phyloP scores from a whole-genome alignment of 2,888 invertebrate genomes.

The Tetrapedia diversipes region DNA sequence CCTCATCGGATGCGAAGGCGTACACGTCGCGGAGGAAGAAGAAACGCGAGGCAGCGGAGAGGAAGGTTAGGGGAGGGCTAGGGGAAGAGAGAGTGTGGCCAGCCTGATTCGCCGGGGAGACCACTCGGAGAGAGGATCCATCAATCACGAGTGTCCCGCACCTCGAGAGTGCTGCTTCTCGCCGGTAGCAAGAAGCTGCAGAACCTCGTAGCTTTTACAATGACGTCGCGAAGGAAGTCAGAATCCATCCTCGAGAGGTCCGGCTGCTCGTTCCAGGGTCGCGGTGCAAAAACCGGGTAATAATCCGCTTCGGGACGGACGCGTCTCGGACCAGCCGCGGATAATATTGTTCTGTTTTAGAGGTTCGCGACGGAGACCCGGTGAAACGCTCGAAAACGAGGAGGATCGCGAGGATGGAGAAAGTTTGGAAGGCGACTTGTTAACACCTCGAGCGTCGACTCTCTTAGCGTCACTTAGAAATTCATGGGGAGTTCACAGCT shows the following conservation, averaged over 20 bases:
- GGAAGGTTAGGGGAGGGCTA: constrained; percentile 48
- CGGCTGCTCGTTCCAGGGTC: constrained; percentile 63
- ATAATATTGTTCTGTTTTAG: constrained; percentile 49
- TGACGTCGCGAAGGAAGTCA: constrained; percentile 72
- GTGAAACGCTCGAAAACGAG: not conserved
- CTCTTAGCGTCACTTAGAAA: too few relatives aligned
- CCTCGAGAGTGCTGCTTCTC: constrained; percentile 73
- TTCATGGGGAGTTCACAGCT: too few relatives aligned
- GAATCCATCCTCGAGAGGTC: constrained; percentile 60
- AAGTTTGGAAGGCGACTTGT: constrained; percentile 7
- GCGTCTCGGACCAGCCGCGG: constrained; percentile 33
- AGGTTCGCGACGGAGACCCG: not conserved
- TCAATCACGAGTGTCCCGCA: constrained; percentile 79
- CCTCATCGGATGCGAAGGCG: constrained; percentile 69
- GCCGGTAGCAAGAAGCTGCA: constrained; percentile 79
- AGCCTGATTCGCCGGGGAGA: constrained; percentile 69
- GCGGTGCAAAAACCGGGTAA: constrained; percentile 69
- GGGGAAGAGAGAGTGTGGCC: constrained; percentile 54
- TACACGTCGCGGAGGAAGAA: constrained; percentile 41
- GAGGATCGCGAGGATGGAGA: not conserved
- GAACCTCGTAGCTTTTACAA: constrained; percentile 73
- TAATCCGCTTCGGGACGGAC: constrained; percentile 64
- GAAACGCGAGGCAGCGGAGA: constrained; percentile 57
- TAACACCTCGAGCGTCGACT: too few relatives aligned
- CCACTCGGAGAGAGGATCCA: constrained; percentile 79